Percentiles rank a stretch among this genome's conserved stretches.
Evolutionary conservation across 2,113 vertebrate species (phyloP).

Genomic region (Cyprinodon tularosa): DNA sequence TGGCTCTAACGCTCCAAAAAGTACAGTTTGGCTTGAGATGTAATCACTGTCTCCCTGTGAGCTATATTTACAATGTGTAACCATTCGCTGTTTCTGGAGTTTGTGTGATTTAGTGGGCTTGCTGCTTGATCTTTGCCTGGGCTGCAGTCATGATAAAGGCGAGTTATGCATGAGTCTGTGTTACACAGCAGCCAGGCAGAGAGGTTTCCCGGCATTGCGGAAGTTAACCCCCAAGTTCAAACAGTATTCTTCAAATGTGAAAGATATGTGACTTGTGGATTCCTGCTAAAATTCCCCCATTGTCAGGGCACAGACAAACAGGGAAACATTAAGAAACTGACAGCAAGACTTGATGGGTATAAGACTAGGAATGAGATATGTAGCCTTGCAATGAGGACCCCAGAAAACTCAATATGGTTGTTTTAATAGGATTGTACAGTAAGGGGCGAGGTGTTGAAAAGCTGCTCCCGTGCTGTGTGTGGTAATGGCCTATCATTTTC

Average conservation of each 20-base stretch:
- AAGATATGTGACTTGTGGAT: conserved; percentile 23
- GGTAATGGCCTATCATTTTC: conserved; percentile 60
- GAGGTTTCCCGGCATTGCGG: conserved; percentile 8
- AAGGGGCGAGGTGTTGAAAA: conserved; percentile 29
- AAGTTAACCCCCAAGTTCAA: conserved; percentile 21
- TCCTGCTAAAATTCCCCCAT: conserved; percentile 5
- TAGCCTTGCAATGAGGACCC: not conserved
- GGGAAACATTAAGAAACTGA: not conserved
- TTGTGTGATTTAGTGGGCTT: conserved; percentile 12
- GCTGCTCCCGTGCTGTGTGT: conserved; percentile 38
- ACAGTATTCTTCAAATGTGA: conserved; percentile 28
- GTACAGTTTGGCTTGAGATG: conserved; percentile 44
- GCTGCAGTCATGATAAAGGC: conserved; percentile 35
- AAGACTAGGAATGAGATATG: not conserved
- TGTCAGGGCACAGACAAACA: conserved; percentile 11
- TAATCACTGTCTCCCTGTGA: conserved; percentile 59
- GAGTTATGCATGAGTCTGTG: conserved; percentile 35
- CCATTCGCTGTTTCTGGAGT: conserved; percentile 38
- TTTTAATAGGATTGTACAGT: conserved; percentile 37
- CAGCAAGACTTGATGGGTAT: not conserved
- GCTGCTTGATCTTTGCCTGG: conserved; percentile 11
- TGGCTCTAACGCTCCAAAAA: conserved; percentile 65
- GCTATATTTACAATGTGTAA: conserved; percentile 67
- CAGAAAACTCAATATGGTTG: conserved; percentile 41
- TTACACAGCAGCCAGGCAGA: conserved; percentile 20